These are phyloP conservation scores for Cantharis nigra DNA, from an alignment of 2,888 invertebrate species.

Conservation along the genomic window DNA sequence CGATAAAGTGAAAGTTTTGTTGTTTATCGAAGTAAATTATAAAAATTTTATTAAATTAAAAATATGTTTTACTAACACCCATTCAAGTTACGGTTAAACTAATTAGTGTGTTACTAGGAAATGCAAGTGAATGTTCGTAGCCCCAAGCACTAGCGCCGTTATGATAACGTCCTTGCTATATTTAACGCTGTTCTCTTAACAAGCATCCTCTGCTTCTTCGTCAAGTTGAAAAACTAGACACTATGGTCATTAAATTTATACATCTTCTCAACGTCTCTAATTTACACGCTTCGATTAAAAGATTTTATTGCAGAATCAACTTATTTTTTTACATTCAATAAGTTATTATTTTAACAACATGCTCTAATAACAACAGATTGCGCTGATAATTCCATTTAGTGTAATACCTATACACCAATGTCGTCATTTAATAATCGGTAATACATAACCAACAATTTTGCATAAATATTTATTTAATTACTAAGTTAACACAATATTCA, in stretches of 20 bases:
- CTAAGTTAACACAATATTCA: background rate
- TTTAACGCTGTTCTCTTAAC: conserved; percentile 15
- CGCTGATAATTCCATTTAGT: background rate
- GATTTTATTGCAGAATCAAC: background rate
- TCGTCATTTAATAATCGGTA: background rate
- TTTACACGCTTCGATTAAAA: background rate
- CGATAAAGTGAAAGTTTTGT: background rate
- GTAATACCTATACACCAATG: background rate
- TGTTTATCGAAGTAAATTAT: background rate
- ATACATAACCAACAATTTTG: background rate
- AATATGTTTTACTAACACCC: conserved; percentile 1
- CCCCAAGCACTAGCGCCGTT: conserved; percentile 39
- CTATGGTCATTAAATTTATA: background rate
- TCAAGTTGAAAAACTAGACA: background rate
- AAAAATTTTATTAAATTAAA: background rate
- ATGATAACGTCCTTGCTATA: conserved; percentile 41
- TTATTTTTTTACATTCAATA: background rate
- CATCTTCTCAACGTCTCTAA: background rate
- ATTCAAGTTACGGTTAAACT: conserved; percentile 11
- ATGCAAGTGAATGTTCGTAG: conserved; percentile 31
- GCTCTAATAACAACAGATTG: background rate
- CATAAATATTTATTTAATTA: background rate
- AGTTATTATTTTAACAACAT: background rate
- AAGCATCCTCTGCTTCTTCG: background rate
- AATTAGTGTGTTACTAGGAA: conserved; percentile 24